Percentiles rank a stretch among this genome's conserved stretches.
Conservation (phyloP, 2,888 invertebrate species). For the Dioctria linearis region DNA sequence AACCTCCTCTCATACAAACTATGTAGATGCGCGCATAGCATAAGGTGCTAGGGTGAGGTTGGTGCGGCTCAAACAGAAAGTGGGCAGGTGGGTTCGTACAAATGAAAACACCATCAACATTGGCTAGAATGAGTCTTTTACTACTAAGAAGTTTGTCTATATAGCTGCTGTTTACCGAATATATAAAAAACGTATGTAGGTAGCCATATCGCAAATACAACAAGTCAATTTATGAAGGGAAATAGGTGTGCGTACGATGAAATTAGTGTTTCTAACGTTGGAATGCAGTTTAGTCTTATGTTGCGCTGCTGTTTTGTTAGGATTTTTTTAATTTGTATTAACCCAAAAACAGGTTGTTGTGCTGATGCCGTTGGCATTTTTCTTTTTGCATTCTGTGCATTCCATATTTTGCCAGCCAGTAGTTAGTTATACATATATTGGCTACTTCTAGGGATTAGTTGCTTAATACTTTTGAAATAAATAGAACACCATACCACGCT, state of each 20-base stretch:
- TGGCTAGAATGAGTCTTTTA: neutral
- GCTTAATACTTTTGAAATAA: constrained; percentile 29
- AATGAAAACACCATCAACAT: neutral
- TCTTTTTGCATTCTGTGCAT: constrained; percentile 21
- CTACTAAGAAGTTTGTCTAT: neutral
- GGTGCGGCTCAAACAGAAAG: constrained; percentile 10
- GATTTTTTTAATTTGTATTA: constrained; percentile 34
- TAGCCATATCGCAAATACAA: neutral
- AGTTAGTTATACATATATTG: too few species aligned
- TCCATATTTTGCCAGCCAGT: constrained; percentile 15
- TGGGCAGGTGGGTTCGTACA: constrained; percentile 29
- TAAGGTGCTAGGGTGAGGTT: constrained; percentile 35
- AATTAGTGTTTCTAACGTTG: constrained; percentile 38
- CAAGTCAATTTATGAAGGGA: constrained; percentile 26
- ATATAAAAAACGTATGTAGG: too few species aligned
- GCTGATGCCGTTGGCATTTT: constrained; percentile 12
- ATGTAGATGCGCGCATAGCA: constrained; percentile 27
- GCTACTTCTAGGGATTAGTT: constrained; percentile 32
- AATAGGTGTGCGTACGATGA: constrained; percentile 41
- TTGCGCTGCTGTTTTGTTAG: constrained; percentile 17
- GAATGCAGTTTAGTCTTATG: constrained; percentile 47
- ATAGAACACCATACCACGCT: neutral
- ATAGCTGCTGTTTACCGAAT: constrained; percentile 12
- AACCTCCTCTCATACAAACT: neutral
- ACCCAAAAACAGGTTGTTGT: constrained; percentile 46